Base-by-base conservation (phyloP, 2,797 vertebrate genomes). In the Microhierax caerulescens region DNA sequence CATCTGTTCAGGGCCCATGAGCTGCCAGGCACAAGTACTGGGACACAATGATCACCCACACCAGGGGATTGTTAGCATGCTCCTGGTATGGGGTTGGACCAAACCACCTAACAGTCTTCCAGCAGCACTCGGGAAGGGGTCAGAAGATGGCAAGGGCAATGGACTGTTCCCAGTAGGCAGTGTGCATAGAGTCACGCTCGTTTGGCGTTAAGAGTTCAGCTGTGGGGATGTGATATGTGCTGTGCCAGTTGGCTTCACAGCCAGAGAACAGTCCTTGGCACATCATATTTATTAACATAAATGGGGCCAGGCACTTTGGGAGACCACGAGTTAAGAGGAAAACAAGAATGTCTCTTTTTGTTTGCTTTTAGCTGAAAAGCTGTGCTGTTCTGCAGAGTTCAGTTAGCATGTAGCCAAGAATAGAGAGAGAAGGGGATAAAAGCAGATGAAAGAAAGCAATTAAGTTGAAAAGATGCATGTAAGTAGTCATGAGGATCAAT, bases 231-330 rank as follows among this genome's bases (percentile, higher is more conserved):
- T 24, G 28, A 4, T 68, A 28, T 19, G 25, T 54, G n/a, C 53
- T 50, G 63, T 54, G 77, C 54, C 85, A 93, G n/a, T 20, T 91
- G 91, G 63, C 57, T 76, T 93, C 80, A 83, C 53, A 68, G 73
- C 34, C 81, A 89, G 59, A 68, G 68, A 95, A 89, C 68, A 83
- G 85, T 89, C 39, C 83, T 94, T 94, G 86, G 86, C 78, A 73
- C 1, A 2, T 37, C 64, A 68, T 63, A 45, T 2, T 76, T 89
- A 76, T 72, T 91, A 93, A 84, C 21, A 56, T 28, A 89, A 76
- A 80, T 43, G 50, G 41, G 50, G 60, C 67, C 76, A 86, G 74
- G 56, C 16, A 14, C 39, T 80, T 93, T 60, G 56, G 56, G 73
- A 91, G 50, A 76, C 39, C 59, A 60, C 3, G 25, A 34, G 21